Percentiles rank a stretch among this genome's conserved stretches.
Evolutionary conservation across 2,113 vertebrate species (phyloP).

Genomic region (Ciconia maguari): DNA sequence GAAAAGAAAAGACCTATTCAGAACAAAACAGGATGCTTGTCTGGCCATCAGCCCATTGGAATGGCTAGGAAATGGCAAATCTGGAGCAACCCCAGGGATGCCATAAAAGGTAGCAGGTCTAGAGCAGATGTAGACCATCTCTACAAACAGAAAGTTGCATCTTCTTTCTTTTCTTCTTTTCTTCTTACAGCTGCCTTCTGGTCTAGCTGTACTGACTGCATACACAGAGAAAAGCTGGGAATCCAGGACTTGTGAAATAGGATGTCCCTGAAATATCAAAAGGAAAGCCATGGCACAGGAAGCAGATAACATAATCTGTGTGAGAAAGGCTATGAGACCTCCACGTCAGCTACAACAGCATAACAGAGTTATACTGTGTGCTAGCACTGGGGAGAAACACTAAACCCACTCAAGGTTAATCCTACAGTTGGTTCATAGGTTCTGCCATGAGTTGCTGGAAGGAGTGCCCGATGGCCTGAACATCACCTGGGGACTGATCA

Average conservation of each 20-base stretch:
- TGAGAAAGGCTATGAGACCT: background rate
- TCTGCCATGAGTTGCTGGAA: background rate
- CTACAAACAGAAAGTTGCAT: background rate
- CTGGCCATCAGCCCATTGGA: background rate
- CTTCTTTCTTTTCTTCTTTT: background rate
- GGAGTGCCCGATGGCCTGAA: background rate
- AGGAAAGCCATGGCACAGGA: background rate
- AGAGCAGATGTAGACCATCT: background rate
- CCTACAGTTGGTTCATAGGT: background rate
- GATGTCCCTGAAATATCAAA: background rate
- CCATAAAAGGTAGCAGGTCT: background rate
- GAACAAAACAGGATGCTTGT: rapidly evolving
- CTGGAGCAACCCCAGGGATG: background rate
- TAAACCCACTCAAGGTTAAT: background rate
- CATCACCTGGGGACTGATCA: background rate
- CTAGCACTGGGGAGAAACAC: background rate
- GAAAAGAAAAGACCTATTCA: background rate
- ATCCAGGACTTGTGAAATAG: background rate
- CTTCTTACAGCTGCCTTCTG: background rate
- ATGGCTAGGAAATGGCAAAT: background rate
- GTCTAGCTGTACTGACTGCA: background rate
- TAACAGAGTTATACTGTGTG: background rate
- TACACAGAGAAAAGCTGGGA: background rate
- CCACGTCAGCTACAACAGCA: background rate
- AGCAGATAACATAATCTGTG: background rate